phyloP scores from a whole-genome alignment of 2,113 vertebrate genomes.

The Xiphias gladius region DNA sequence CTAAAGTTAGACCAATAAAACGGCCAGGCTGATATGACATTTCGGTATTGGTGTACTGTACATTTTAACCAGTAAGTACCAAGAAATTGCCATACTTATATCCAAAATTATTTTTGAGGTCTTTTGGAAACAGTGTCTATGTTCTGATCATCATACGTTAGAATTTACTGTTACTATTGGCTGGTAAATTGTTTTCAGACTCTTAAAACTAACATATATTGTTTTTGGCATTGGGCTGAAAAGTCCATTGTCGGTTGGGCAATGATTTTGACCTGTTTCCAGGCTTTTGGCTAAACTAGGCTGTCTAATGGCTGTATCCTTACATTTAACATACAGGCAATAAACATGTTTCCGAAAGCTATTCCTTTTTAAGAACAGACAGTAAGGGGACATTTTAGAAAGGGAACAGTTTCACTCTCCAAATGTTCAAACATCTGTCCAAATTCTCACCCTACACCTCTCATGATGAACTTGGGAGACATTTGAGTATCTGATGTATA shows the following conservation, averaged over 20 bases:
- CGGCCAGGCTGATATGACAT: neutral
- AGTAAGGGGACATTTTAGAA: neutral
- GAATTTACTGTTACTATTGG: neutral
- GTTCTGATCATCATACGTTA: neutral
- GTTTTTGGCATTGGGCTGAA: too few species aligned
- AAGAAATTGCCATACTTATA: too few species aligned
- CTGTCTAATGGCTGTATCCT: neutral
- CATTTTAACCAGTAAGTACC: too few species aligned
- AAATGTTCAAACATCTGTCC: constrained; percentile 18
- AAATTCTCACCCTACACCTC: constrained; percentile 5
- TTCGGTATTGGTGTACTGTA: too few species aligned
- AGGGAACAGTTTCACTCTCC: neutral
- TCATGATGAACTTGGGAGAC: constrained; percentile 48
- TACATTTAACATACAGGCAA: neutral
- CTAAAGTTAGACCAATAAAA: neutral
- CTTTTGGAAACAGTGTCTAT: too few species aligned
- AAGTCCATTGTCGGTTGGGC: neutral
- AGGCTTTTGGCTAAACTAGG: neutral
- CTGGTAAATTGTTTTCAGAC: neutral
- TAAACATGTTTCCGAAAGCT: neutral
- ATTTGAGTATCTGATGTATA: constrained; percentile 44
- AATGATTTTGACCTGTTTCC: neutral
- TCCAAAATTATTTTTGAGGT: too few species aligned
- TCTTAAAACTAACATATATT: neutral
- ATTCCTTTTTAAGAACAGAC: neutral